phyloP scores from a whole-genome alignment of 2,797 vertebrate genomes.

The Peromyscus eremicus region DNA sequence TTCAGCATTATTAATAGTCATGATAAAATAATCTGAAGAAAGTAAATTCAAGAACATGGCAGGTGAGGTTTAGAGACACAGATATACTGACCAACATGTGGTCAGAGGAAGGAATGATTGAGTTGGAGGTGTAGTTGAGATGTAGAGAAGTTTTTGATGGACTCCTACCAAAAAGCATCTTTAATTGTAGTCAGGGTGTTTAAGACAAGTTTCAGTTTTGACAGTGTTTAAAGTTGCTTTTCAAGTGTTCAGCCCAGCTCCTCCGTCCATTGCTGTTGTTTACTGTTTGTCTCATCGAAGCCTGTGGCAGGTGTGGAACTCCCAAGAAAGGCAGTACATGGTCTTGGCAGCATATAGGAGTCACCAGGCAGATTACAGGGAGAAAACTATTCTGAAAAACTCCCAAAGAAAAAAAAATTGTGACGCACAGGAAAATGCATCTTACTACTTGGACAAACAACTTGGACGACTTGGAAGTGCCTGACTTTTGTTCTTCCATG shows the following conservation, averaged over 20 bases:
- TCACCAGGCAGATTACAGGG: neutral
- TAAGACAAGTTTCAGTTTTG: neutral
- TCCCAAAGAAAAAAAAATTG: neutral
- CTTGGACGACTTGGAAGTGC: neutral
- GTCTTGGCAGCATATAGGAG: neutral
- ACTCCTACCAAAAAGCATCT: neutral
- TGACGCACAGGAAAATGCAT: slow-evolving; percentile 6
- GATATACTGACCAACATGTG: no score
- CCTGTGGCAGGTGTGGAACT: neutral
- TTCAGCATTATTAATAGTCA: neutral
- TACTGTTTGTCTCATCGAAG: neutral
- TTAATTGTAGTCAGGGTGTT: neutral
- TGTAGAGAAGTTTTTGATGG: neutral
- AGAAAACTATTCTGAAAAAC: neutral
- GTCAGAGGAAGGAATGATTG: neutral
- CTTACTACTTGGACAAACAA: slow-evolving; percentile 40
- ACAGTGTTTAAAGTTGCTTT: neutral
- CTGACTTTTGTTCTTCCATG: slow-evolving; percentile 24
- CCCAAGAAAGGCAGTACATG: neutral
- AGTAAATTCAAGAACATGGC: neutral
- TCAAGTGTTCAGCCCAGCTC: neutral
- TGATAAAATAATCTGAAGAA: neutral
- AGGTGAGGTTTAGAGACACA: neutral
- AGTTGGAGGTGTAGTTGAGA: neutral
- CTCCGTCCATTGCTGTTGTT: neutral